phyloP scores from a whole-genome alignment of 2,888 invertebrate genomes.

The Drosophila nr. fundita region DNA sequence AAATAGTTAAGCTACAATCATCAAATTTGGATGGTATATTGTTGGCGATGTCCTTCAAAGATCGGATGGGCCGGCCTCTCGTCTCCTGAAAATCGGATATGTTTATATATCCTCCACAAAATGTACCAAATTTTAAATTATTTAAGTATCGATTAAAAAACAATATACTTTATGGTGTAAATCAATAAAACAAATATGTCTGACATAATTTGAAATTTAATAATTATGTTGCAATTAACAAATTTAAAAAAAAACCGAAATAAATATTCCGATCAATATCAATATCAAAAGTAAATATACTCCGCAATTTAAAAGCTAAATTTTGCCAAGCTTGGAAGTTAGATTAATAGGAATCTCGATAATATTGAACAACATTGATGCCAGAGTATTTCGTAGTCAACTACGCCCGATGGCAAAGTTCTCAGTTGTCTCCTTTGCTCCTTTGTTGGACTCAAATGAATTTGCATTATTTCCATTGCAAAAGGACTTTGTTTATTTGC shows the following conservation, averaged over 20 bases:
- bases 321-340: not conserved
- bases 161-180: too few relatives aligned
- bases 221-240: too few relatives aligned
- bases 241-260: too few relatives aligned
- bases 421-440: not conserved
- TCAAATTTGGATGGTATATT: not conserved
- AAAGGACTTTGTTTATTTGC: slow-evolving; percentile 53
- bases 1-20: not conserved
- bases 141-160: not conserved
- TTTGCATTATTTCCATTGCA: slow-evolving; percentile 60
- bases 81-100: not conserved
- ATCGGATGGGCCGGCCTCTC: not conserved
- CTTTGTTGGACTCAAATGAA: slow-evolving; percentile 48
- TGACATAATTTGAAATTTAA: too few relatives aligned
- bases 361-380: not conserved
- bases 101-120: not conserved
- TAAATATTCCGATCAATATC: not conserved
- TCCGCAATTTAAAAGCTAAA: not conserved
- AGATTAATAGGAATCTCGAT: not conserved
- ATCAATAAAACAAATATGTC: too few relatives aligned
- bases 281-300: not conserved
- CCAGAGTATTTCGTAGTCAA: not conserved
- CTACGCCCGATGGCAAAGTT: not conserved
- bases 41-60: not conserved
- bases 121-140: too few relatives aligned